phyloP scores from a whole-genome alignment of 2,113 vertebrate genomes.

The Charadrius vociferus region DNA sequence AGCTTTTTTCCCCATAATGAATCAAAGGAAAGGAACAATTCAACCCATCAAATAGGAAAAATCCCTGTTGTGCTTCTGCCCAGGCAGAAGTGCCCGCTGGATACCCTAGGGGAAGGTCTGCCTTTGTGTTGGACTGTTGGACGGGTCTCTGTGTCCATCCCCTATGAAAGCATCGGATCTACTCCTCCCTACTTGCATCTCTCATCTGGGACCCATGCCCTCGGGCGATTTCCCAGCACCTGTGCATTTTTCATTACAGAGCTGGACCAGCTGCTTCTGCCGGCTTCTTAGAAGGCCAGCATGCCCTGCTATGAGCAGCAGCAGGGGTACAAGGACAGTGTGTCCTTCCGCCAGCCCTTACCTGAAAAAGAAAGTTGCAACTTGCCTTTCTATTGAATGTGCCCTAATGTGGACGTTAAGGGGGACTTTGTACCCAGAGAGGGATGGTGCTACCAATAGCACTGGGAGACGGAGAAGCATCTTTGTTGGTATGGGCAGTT shows the following conservation, averaged over 20 bases:
- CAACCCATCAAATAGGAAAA: background rate
- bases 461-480: background rate
- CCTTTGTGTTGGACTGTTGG: background rate
- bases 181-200: background rate
- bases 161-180: background rate
- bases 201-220: background rate
- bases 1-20: background rate
- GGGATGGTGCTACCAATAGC: background rate
- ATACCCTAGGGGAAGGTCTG: background rate
- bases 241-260: background rate
- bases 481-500: fast-evolving
- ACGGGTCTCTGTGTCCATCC: background rate
- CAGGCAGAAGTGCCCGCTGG: background rate
- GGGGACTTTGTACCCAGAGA: fast-evolving
- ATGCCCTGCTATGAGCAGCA: background rate
- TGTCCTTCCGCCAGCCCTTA: background rate
- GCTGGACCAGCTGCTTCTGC: background rate
- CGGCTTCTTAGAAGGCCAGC: background rate
- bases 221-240: background rate
- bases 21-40: background rate
- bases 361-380: background rate
- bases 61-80: background rate
- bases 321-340: background rate
- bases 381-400: background rate
- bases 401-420: background rate